phyloP scores from a whole-genome alignment of 53 echinoderm and acorn worm species.

The Luidia sarsii region DNA sequence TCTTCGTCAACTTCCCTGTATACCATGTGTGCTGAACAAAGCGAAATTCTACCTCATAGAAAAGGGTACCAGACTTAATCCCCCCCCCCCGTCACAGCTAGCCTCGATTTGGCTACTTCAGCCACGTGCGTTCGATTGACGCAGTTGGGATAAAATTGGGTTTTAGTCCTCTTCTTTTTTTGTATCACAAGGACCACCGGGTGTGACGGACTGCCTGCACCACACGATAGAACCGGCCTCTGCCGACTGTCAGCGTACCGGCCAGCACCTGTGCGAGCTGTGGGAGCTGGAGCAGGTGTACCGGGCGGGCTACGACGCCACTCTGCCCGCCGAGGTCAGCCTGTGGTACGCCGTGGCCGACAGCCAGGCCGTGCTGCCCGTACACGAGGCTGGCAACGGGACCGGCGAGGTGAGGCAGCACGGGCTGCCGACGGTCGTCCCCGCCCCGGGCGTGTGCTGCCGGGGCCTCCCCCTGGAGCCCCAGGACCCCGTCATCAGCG shows the following conservation, averaged over 20 bases:
- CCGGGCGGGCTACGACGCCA: neutral
- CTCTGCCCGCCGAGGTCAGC: neutral
- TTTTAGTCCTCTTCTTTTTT: neutral
- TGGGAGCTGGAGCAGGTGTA: conserved; percentile 6
- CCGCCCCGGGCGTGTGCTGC: conserved; percentile 27
- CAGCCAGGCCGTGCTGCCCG: conserved; percentile 19
- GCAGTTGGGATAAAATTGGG: too few species aligned
- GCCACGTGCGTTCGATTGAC: too few species aligned
- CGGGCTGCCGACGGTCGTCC: neutral
- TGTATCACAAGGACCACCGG: neutral
- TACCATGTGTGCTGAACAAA: too few species aligned
- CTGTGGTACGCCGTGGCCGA: conserved; percentile 32
- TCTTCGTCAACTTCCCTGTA: too few species aligned
- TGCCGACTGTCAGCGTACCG: neutral
- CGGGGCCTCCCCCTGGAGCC: neutral
- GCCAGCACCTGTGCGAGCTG: conserved; percentile 21
- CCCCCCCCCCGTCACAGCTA: too few species aligned
- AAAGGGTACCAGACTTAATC: too few species aligned
- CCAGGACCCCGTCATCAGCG: conserved; percentile 3
- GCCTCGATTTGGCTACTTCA: too few species aligned
- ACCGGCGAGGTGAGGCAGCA: neutral
- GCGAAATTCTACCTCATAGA: too few species aligned
- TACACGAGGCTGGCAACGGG: too few species aligned
- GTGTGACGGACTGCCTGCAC: conserved; percentile 1
- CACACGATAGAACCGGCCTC: neutral